Evolutionary conservation across 1,140 invertebrate species (phyloP), one percentile per base, ranked within the genome.

Genomic region (Mizuhopecten yessoensis): DNA sequence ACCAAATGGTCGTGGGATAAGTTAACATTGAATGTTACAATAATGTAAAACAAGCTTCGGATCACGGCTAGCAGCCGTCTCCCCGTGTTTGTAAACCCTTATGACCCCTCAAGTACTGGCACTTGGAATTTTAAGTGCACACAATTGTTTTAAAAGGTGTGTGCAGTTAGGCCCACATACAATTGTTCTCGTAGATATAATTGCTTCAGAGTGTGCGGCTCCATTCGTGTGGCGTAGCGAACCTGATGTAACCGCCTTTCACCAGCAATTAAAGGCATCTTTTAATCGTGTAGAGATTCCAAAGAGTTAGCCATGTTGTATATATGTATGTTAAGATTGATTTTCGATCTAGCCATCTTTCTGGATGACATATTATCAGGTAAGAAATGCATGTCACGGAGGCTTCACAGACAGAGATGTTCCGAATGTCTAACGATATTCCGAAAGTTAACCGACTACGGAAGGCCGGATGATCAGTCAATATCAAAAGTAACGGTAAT

Each of bases 71-170:
- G 17, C 42, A 45, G 57, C n/a, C 57, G 57, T 75, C 15, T 75
- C 57, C n/a, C 29, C 11, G n/a, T 29, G 23, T 75, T 75, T 75
- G 17, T 75, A 29, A 75, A 29, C 57, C n/a, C 23, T n/a, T 75
- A 23, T 75, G 57, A 75, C 57, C 57, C 23, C 57, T 1, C n/a
- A 75, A 75, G 57, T 75, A 75, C 57, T 75, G 57, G 29, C 57
- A 75, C 57, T 75, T 75, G 57, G 57, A 75, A 75, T 75, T 75
- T 75, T 75, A 75, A 75, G 57, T 75, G 57, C 57, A 75, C 3
- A 29, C 57, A 75, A 75, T 29, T 75, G 57, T 75, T 75, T 75
- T 75, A 75, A 75, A 75, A 75, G 57, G 57, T 29, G 57, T 75
- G 57, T 75, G 57, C 57, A 29, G 57, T 75, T 75, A 75, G 57